Evolutionary conservation across 1,140 invertebrate genomes (phyloP), one percentile per base, ranked within the genome.

Genomic region (Drosophila equinoxialis): DNA sequence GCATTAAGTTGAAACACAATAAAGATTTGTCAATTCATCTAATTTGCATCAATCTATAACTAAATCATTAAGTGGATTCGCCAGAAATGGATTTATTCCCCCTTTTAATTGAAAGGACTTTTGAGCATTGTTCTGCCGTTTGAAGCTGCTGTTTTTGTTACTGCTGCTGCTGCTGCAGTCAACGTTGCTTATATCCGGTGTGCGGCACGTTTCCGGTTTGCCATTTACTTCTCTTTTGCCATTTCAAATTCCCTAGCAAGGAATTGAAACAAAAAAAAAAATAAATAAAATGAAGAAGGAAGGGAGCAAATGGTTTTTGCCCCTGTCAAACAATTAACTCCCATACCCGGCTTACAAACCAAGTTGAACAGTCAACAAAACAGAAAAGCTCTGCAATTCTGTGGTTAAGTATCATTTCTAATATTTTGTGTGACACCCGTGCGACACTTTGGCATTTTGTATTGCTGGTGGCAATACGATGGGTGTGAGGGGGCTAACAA

Each of bases 331-430:
- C 84, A 89, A 83, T 84, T 80, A 81, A 89, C 77, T 81, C 65
- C 65, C 37, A 33, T 39, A 23, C 6, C 41, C 39, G 57, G 57
- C 10, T 51, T 51, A 37, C 59, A 65, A 30, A 1, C 23, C 55
- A 48, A 42, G 3, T 17, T 20, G 26, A 35, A 6, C 66, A 14
- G 23, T 3, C 57, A 48, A 42, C 66, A 60, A 20, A 70, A 48
- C 62, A 61, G 10, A 37, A 89, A 89, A 89, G 71, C 84, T 89
- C 74, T 81, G 84, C 85, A 75, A 84, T 84, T 89, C 84, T 89
- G 81, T 89, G 84, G 84, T 81, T 89, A 89, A 89, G 84, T 89
- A 90, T 89, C 79, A 90, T 89, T 89, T 89, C 84, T 90, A 89
- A 89, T 89, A 89, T 89, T 86, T 86, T 89, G 84, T 89, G 84